phyloP scores from a whole-genome alignment of 2,888 invertebrate genomes.

The Epiblema foenella region DNA sequence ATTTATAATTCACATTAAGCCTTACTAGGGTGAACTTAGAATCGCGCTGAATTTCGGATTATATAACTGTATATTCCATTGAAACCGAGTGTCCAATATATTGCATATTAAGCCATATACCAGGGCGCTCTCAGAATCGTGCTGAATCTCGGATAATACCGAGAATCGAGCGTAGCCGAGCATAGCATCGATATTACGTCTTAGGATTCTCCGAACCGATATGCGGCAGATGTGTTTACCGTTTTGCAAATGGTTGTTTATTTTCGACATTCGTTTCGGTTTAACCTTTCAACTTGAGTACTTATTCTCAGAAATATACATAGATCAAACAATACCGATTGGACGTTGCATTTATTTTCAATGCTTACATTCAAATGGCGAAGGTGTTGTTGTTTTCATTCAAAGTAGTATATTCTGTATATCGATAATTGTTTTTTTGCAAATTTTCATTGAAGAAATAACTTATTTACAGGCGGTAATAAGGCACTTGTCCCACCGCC shows the following conservation, averaged over 20 bases:
- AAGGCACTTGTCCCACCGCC: too few relatives aligned
- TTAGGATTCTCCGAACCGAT: conserved; percentile 14
- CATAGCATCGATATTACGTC: conserved; percentile 7
- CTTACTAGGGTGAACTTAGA: too few relatives aligned
- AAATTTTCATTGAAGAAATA: too few relatives aligned
- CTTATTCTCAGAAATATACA: background rate
- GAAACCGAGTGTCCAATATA: too few relatives aligned
- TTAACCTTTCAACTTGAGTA: conserved; percentile 7
- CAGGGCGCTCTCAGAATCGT: background rate
- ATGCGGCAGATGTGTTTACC: conserved; percentile 17
- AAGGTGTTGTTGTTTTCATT: background rate
- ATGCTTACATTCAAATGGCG: too few relatives aligned
- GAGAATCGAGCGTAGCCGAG: conserved; percentile 10
- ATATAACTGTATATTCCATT: too few relatives aligned
- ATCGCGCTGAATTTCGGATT: too few relatives aligned
- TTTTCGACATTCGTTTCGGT: background rate
- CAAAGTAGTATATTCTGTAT: background rate
- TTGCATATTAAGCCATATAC: too few relatives aligned
- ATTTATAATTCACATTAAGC: too few relatives aligned
- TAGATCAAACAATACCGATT: background rate
- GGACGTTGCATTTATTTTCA: conserved; percentile 1
- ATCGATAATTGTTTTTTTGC: too few relatives aligned
- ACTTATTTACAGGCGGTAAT: too few relatives aligned
- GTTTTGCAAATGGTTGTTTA: conserved; percentile 27
- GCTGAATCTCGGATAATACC: conserved; percentile 2